Percentiles rank a stretch among this genome's conserved stretches.
These are phyloP conservation scores for Syncerus caffer DNA, from an alignment of 2,797 vertebrate species.

Conservation along the genomic window DNA sequence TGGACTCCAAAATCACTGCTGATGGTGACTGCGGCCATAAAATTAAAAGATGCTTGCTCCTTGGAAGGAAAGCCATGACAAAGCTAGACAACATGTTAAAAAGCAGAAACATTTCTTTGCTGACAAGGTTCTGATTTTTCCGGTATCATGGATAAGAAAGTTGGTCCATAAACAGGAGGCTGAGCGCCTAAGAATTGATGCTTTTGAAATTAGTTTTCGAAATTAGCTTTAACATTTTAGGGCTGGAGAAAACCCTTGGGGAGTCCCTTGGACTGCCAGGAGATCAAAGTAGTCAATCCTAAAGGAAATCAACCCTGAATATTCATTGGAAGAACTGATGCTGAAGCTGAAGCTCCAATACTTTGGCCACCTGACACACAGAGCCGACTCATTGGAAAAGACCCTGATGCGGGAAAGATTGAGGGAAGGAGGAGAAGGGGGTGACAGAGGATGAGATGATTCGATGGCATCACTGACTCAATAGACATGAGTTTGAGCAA, in stretches of 20 bases:
- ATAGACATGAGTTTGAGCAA: background rate
- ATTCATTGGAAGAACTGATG: background rate
- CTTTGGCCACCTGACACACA: background rate
- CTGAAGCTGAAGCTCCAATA: background rate
- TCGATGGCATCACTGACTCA: background rate
- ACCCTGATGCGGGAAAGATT: background rate
- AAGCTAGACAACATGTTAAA: background rate
- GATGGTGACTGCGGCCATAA: background rate
- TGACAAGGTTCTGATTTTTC: background rate
- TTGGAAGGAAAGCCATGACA: background rate
- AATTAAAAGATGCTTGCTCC: background rate
- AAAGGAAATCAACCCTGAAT: background rate
- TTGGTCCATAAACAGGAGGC: background rate
- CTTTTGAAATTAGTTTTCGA: background rate
- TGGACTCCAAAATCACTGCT: background rate
- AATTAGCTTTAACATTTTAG: background rate
- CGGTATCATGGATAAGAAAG: background rate
- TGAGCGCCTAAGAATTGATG: background rate
- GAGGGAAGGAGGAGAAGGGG: background rate
- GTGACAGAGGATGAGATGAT: background rate
- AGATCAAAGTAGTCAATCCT: background rate
- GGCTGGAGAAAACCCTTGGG: background rate
- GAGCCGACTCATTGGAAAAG: background rate
- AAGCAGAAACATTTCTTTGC: background rate
- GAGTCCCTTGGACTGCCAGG: background rate